Evolutionary conservation across 1,140 invertebrate species (phyloP).

Genomic region (Ceratina calcarata): DNA sequence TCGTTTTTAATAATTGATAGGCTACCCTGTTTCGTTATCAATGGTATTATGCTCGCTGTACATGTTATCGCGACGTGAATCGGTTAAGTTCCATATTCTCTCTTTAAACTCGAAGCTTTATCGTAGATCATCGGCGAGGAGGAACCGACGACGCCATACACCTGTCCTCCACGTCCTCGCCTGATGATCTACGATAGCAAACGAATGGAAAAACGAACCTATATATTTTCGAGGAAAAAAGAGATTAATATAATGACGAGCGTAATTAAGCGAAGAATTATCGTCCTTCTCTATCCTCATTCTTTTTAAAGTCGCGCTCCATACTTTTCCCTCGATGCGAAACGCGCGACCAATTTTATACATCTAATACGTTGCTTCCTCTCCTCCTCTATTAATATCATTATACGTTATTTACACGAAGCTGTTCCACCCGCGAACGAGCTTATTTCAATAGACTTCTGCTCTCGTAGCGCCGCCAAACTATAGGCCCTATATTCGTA

Average conservation of each 20-base stretch:
- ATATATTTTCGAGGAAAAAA: slow-evolving; percentile 16
- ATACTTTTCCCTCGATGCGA: background rate
- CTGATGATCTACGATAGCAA: slow-evolving; percentile 22
- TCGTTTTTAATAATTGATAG: slow-evolving; percentile 78
- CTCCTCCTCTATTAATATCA: slow-evolving; percentile 29
- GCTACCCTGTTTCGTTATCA: slow-evolving; percentile 80
- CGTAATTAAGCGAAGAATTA: slow-evolving; percentile 37
- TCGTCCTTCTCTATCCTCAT: slow-evolving; percentile 4
- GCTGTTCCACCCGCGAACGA: slow-evolving; percentile 59
- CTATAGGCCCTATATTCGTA: slow-evolving; percentile 76
- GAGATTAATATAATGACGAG: slow-evolving; percentile 33
- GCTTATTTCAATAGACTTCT: slow-evolving; percentile 73
- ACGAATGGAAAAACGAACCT: slow-evolving; percentile 21
- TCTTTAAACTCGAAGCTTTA: slow-evolving; percentile 24
- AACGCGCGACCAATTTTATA: slow-evolving; percentile 32
- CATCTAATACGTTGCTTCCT: slow-evolving; percentile 16
- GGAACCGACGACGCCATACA: background rate
- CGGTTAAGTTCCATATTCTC: slow-evolving; percentile 13
- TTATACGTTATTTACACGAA: slow-evolving; percentile 72
- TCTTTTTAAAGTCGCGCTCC: background rate
- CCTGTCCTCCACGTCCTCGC: background rate
- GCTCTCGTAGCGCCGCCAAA: slow-evolving; percentile 69
- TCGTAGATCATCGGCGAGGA: slow-evolving; percentile 17
- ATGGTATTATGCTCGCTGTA: slow-evolving; percentile 64
- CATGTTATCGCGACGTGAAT: slow-evolving; percentile 38